Conservation (phyloP, 2,888 invertebrate species). For the Rhamnusium bicolor region DNA sequence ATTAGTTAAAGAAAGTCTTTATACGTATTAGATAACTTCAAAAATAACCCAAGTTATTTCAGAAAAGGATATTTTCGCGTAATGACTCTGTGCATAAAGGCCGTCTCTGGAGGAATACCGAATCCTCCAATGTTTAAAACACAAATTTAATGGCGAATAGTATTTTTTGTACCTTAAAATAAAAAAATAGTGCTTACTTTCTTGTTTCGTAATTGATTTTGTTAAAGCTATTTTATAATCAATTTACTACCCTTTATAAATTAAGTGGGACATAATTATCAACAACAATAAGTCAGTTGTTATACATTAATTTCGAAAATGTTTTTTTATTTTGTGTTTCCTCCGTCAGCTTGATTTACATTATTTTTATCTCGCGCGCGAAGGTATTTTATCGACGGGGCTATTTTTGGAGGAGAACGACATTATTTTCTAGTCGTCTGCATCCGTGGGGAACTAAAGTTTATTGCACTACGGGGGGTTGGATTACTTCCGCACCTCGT, state of each 20-base stretch:
- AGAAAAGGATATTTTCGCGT: no score
- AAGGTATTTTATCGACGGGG: conserved; percentile 9
- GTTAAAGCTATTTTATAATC: no score
- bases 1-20: no score
- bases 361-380: conserved; percentile 13
- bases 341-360: neutral
- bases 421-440: neutral
- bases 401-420: conserved; percentile 11
- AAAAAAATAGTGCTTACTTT: no score
- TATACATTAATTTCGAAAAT: neutral
- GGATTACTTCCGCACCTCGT: conserved; percentile 16
- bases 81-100: no score
- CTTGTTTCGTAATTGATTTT: no score
- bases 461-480: conserved; percentile 25
- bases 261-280: neutral
- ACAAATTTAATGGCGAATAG: no score
- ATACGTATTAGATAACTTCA: no score
- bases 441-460: conserved; percentile 16
- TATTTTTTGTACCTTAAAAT: no score
- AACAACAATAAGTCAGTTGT: neutral
- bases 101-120: no score
- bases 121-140: no score
- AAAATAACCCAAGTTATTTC: no score
- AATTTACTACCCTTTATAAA: neutral
- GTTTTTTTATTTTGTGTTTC: conserved; percentile 10